Percentiles rank a stretch among this genome's conserved stretches.
Evolutionary conservation across 2,888 invertebrate genomes (phyloP).

Genomic region (Cremastobaeus sp.): DNA sequence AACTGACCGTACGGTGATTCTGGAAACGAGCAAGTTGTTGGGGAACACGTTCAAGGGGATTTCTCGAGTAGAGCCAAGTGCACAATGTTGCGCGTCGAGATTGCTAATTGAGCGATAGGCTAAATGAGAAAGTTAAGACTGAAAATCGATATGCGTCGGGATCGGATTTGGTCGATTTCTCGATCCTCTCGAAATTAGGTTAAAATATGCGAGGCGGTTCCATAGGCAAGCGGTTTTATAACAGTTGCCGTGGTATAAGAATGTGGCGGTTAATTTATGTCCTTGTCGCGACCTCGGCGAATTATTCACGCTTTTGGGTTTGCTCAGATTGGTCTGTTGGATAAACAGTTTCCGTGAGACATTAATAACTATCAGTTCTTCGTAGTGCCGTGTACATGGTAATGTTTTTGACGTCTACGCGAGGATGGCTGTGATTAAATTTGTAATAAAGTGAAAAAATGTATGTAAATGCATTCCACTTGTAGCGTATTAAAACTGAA

Average conservation of each 20-base stretch:
- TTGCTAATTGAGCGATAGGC: slow-evolving; percentile 41
- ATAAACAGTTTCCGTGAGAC: slow-evolving; percentile 17
- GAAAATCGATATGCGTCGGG: slow-evolving; percentile 11
- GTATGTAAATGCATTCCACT: too few relatives aligned
- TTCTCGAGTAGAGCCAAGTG: slow-evolving; percentile 23
- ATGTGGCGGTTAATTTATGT: slow-evolving; percentile 33
- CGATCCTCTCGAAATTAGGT: too few relatives aligned
- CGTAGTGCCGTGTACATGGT: not conserved
- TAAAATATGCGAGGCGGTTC: slow-evolving; percentile 18
- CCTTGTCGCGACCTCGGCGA: slow-evolving; percentile 18
- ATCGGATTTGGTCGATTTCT: too few relatives aligned
- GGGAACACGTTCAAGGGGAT: slow-evolving; percentile 36
- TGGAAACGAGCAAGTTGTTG: slow-evolving; percentile 15
- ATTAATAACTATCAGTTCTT: not conserved
- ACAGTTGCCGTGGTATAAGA: slow-evolving; percentile 17
- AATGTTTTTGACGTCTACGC: not conserved
- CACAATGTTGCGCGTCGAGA: slow-evolving; percentile 33
- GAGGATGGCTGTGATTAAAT: not conserved
- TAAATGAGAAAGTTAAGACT: slow-evolving; percentile 16
- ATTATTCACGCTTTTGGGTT: slow-evolving; percentile 27
- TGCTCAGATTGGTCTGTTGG: slow-evolving; percentile 9
- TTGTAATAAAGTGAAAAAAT: not conserved
- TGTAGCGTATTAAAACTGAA: too few relatives aligned
- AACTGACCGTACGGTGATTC: slow-evolving; percentile 28
- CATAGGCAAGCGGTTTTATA: slow-evolving; percentile 8